Evolutionary conservation across 2,888 invertebrate genomes (phyloP), one percentile per base, ranked within the genome.

Genomic region (Tridacna crocea): DNA sequence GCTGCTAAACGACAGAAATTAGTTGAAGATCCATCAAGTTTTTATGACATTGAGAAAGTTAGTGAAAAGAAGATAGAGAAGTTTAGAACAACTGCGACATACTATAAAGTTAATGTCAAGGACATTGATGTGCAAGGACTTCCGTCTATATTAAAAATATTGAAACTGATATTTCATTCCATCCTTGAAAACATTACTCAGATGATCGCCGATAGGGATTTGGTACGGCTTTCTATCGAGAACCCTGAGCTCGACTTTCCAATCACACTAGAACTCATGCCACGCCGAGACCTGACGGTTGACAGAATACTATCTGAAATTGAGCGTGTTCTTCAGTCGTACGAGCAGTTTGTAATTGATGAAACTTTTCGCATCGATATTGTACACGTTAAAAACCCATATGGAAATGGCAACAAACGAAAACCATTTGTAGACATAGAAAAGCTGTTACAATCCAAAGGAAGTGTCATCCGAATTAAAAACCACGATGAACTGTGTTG

Each of bases 211-310:
- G 27, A 70, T n/a, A 79, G 26, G 10, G 85, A 85, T 51, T 75
- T 87, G 22, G 87, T 87, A 17, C 72, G 84, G 22, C 26, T 51
- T 46, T 72, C 55, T 55, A 72, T 72, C 11, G 76, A 85, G 46
- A 82, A 79, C 66, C 83, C 84, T 4, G 73, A 80, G 46, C 55
- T 86, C 22, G 83, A 85, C 63, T 81, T 81, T 70, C 81, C 77
- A 17, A 80, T 87, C n/a, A 55, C 72, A 26, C 26, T 84, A 13
- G 79, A 77, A 76, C 82, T 84, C 72, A 80, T 82, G 76, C 75
- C 48, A 51, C n/a, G 76, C 22, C 63, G 72, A 11, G 66, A 77
- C n/a, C 58, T 83, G 63, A 82, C 76, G 15, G 83, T 79, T 3
- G 86, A 86, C 3, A 22, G 65, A 51, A n/a, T 82, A 12, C 47